These are phyloP conservation scores for Toxonevra muliebris DNA, from an alignment of 2,888 invertebrate species.

Conservation along the genomic window DNA sequence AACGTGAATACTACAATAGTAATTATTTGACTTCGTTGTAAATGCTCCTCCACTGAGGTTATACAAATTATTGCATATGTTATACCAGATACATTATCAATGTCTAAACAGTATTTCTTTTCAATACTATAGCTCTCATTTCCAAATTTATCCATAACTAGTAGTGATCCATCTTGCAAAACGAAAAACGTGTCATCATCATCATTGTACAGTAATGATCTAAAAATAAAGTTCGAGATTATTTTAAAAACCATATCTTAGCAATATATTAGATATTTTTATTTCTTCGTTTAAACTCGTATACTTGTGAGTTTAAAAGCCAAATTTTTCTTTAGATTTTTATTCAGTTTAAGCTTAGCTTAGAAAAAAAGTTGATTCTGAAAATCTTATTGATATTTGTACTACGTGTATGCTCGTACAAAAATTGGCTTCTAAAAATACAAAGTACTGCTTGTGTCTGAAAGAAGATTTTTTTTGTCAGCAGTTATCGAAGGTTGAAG, in stretches of 20 bases:
- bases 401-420: too few relatives aligned
- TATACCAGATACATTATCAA: constrained; percentile 53
- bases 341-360: too few relatives aligned
- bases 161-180: constrained; percentile 61
- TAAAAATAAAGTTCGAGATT: constrained; percentile 28
- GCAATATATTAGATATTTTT: not conserved
- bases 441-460: too few relatives aligned
- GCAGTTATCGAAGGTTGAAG: too few relatives aligned
- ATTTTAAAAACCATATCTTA: not conserved
- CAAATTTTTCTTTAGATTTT: not conserved
- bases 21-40: constrained; percentile 51
- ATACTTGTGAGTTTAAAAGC: not conserved
- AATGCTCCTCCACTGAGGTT: constrained; percentile 55
- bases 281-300: not conserved
- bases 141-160: constrained; percentile 57
- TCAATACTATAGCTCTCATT: constrained; percentile 56
- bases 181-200: constrained; percentile 55
- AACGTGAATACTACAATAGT: constrained; percentile 59
- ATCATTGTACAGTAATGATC: constrained; percentile 52
- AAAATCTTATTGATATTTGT: not conserved
- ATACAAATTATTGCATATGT: constrained; percentile 62
- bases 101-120: constrained; percentile 60
- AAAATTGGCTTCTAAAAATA: too few relatives aligned
- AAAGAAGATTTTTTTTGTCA: too few relatives aligned
- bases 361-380: too few relatives aligned